Conservation (phyloP, 2,113 vertebrate species). For the Oreochromis niloticus region DNA sequence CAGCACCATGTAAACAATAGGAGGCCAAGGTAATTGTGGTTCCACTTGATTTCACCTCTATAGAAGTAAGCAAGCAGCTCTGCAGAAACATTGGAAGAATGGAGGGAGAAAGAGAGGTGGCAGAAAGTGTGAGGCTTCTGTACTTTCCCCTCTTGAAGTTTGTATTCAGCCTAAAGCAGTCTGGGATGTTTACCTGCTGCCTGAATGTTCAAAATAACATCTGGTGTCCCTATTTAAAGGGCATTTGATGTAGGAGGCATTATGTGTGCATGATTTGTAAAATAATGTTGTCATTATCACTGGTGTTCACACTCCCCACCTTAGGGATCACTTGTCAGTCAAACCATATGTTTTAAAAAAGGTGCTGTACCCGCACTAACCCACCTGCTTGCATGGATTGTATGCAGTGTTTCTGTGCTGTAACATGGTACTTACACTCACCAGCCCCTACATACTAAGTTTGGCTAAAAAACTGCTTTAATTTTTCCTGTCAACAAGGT, state of each 20-base stretch:
- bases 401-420: not conserved
- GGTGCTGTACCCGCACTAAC: not conserved
- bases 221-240: not conserved
- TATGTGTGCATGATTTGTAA: not conserved
- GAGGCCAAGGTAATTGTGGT: slow-evolving; percentile 51
- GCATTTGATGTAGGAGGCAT: not conserved
- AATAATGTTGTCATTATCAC: not conserved
- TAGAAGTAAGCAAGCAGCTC: slow-evolving; percentile 20
- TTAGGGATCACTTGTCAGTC: not conserved
- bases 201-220: not conserved
- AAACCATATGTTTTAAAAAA: not conserved
- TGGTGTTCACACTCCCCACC: not conserved
- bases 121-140: not conserved
- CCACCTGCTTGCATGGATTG: not conserved
- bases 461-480: not conserved
- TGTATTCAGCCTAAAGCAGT: not conserved
- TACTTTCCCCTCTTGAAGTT: not conserved
- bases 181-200: not conserved
- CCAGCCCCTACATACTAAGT: not conserved
- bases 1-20: slow-evolving; percentile 44
- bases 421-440: not conserved
- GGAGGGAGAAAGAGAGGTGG: not conserved
- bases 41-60: slow-evolving; percentile 43
- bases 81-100: not conserved
- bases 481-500: not conserved